A percentile compares a stretch with the other conserved stretches of the same genome.
Conservation (phyloP, 1,140 invertebrate genomes). For the Zaprionus ghesquierei region DNA sequence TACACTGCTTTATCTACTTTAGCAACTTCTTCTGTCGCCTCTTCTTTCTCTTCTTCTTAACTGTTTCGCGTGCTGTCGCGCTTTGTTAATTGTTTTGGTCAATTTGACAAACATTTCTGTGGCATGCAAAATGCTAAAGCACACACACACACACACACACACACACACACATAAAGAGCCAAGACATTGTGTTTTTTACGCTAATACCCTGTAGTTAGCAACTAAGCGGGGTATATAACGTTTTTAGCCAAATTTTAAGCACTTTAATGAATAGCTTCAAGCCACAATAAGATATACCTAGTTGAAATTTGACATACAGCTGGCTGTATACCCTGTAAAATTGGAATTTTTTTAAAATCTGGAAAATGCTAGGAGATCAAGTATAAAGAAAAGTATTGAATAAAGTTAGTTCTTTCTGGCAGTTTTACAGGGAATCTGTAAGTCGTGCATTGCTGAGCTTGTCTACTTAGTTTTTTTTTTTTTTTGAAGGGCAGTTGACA, state of each 20-base stretch:
- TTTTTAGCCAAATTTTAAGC: neutral
- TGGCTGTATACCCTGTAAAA: neutral
- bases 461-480: neutral
- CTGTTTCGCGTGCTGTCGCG: neutral
- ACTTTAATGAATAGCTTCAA: too few species aligned
- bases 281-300: neutral
- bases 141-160: neutral
- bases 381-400: too few species aligned
- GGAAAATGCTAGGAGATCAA: too few species aligned
- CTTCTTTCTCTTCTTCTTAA: neutral
- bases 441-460: neutral
- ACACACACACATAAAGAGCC: neutral
- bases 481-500: conserved; percentile 35
- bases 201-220: neutral
- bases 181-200: conserved; percentile 1
- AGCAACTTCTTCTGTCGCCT: neutral
- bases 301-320: neutral
- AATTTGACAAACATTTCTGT: conserved; percentile 28
- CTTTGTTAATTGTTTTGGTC: conserved; percentile 34
- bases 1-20: neutral
- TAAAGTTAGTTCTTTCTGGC: neutral
- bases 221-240: neutral
- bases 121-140: conserved; percentile 18
- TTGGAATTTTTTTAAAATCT: too few species aligned
- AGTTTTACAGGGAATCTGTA: neutral